phyloP scores from a whole-genome alignment of 2,888 invertebrate genomes.

The Tyria jacobaeae region DNA sequence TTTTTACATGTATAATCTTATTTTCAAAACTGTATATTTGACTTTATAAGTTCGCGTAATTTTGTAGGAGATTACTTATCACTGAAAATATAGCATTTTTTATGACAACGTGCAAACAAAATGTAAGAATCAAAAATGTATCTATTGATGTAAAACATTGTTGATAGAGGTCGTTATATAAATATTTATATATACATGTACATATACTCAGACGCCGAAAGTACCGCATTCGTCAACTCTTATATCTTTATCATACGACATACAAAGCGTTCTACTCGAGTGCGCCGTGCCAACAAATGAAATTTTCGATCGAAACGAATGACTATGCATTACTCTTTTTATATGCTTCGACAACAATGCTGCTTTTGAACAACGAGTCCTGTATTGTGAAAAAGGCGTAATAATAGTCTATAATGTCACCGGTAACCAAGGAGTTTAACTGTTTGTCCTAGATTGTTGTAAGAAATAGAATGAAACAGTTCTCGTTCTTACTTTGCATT shows the following conservation, averaged over 20 bases:
- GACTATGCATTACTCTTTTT: conserved; percentile 76
- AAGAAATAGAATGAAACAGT: neutral
- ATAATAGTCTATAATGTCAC: conserved; percentile 15
- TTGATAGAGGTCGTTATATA: no score
- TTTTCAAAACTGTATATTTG: no score
- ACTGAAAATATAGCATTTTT: no score
- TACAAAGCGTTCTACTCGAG: conserved; percentile 65
- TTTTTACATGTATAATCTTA: no score
- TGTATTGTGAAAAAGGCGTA: conserved; percentile 55
- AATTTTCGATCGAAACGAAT: conserved; percentile 80
- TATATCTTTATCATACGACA: conserved; percentile 62
- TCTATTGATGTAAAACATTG: no score
- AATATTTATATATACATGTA: no score
- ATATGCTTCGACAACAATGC: conserved; percentile 69
- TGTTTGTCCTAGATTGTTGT: neutral
- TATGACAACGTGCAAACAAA: no score
- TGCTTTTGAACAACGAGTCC: conserved; percentile 60
- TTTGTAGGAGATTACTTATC: no score
- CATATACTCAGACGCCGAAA: conserved; percentile 20
- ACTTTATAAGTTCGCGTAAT: no score
- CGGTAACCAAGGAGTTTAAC: conserved; percentile 15
- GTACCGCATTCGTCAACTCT: conserved; percentile 57
- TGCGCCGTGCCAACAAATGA: conserved; percentile 74
- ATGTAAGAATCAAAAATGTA: no score
- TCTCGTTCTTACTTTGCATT: neutral